Percentiles rank a stretch among this genome's conserved stretches.
Evolutionary conservation across 2,797 vertebrate species (phyloP).

Genomic region (Oryzias sinensis): DNA sequence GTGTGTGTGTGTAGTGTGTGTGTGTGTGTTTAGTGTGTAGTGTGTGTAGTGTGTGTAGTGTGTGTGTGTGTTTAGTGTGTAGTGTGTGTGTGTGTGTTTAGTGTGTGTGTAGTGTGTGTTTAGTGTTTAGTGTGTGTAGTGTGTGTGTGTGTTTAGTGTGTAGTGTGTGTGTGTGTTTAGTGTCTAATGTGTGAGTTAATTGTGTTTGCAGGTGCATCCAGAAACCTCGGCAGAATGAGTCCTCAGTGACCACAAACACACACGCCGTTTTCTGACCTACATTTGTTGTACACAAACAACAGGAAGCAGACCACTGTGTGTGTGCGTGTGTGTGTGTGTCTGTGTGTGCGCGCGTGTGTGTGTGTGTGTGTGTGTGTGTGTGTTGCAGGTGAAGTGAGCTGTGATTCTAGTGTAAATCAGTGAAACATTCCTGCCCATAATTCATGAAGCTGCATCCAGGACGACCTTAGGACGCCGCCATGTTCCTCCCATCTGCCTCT

Average conservation of each 20-base stretch:
- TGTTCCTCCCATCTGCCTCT: constrained; percentile 41
- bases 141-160: constrained; percentile 17
- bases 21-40: constrained; percentile 5
- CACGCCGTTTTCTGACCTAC: constrained; percentile 57
- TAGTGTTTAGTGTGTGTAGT: no score
- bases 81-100: constrained; percentile 21
- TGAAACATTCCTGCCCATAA: constrained; percentile 66
- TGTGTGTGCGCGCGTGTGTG: constrained; percentile 22
- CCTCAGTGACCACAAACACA: constrained; percentile 36
- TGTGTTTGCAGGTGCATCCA: constrained; percentile 39
- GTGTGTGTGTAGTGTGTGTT: no score
- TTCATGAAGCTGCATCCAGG: constrained; percentile 59
- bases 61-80: constrained; percentile 23
- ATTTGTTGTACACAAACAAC: constrained; percentile 59
- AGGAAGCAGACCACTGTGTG: constrained; percentile 28
- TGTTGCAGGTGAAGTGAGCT: constrained; percentile 56
- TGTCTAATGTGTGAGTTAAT: background rate
- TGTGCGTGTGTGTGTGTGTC: constrained; percentile 19
- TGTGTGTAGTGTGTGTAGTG: background rate
- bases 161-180: background rate
- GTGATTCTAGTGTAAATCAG: constrained; percentile 69
- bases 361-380: constrained; percentile 29
- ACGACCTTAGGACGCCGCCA: constrained; percentile 44
- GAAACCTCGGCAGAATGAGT: constrained; percentile 41
- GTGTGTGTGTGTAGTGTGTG: no score